Percentiles rank a stretch among this genome's conserved stretches.
Evolutionary conservation across 2,888 invertebrate genomes (phyloP).

Genomic region (Thereva nobilitata): DNA sequence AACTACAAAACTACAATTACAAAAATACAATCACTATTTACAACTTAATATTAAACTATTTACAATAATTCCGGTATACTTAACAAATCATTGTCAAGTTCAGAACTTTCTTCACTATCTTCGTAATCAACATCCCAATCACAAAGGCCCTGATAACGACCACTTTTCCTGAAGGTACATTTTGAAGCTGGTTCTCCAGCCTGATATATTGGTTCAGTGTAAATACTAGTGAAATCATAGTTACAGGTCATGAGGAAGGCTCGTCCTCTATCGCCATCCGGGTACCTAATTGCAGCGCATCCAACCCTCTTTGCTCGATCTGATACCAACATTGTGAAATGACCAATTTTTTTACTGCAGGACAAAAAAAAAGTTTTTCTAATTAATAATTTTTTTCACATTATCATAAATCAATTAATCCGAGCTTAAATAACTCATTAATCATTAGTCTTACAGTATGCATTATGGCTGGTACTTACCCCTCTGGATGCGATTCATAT

Average conservation of each 20-base stretch:
- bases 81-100: slow-evolving; percentile 45
- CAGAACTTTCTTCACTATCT: slow-evolving; percentile 48
- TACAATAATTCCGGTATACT: slow-evolving; percentile 42
- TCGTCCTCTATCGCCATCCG: slow-evolving; percentile 38
- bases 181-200: slow-evolving; percentile 50
- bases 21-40: too few species aligned
- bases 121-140: slow-evolving; percentile 50
- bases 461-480: slow-evolving; percentile 45
- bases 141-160: slow-evolving; percentile 50
- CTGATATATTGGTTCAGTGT: slow-evolving; percentile 50
- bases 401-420: too few species aligned
- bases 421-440: not conserved
- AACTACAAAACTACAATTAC: too few species aligned
- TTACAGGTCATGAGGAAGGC: slow-evolving; percentile 54
- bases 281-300: slow-evolving; percentile 52
- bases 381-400: not conserved
- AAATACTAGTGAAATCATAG: slow-evolving; percentile 54
- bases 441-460: not conserved
- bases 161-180: slow-evolving; percentile 47
- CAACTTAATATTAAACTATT: not conserved
- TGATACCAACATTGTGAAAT: slow-evolving; percentile 53
- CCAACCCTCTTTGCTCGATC: slow-evolving; percentile 54
- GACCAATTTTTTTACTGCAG: slow-evolving; percentile 54
- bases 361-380: not conserved
- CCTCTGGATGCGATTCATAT: slow-evolving; percentile 50